Evolutionary conservation across 2,797 vertebrate genomes (phyloP).

Genomic region (Remorina albescens): DNA sequence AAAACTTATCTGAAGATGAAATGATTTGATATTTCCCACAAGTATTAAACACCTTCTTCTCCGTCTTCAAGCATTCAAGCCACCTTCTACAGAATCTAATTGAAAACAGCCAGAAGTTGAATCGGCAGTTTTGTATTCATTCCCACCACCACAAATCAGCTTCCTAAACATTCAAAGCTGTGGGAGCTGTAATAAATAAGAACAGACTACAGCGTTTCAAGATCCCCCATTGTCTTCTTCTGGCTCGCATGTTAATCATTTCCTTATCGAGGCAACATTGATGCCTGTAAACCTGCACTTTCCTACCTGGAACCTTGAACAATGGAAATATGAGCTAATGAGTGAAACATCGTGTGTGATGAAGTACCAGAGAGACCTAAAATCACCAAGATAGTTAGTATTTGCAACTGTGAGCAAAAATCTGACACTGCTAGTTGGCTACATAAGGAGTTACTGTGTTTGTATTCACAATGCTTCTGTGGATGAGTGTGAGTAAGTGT

Average conservation of each 20-base stretch:
- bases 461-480: slow-evolving; percentile 1
- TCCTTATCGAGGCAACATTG: slow-evolving; percentile 42
- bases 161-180: slow-evolving; percentile 69
- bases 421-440: slow-evolving; percentile 6
- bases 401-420: slow-evolving; percentile 53
- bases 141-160: slow-evolving; percentile 60
- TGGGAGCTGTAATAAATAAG: slow-evolving; percentile 66
- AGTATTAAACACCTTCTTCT: slow-evolving; percentile 2
- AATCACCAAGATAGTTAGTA: slow-evolving; percentile 36
- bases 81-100: slow-evolving; percentile 47
- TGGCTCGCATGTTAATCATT: slow-evolving; percentile 67
- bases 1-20: slow-evolving; percentile 53
- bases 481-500: neutral
- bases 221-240: slow-evolving; percentile 57
- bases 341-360: slow-evolving; percentile 45
- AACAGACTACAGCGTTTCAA: slow-evolving; percentile 51
- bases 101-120: slow-evolving; percentile 57
- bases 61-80: slow-evolving; percentile 44
- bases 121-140: slow-evolving; percentile 53
- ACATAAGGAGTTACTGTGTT: slow-evolving; percentile 7
- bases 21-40: slow-evolving; percentile 59
- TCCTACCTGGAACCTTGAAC: slow-evolving; percentile 67
- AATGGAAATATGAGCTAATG: slow-evolving; percentile 66
- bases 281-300: slow-evolving; percentile 59
- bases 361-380: slow-evolving; percentile 42